Evolutionary conservation across 2,888 invertebrate species (phyloP), one percentile per base, ranked within the genome.

Genomic region (Dicycla oo): DNA sequence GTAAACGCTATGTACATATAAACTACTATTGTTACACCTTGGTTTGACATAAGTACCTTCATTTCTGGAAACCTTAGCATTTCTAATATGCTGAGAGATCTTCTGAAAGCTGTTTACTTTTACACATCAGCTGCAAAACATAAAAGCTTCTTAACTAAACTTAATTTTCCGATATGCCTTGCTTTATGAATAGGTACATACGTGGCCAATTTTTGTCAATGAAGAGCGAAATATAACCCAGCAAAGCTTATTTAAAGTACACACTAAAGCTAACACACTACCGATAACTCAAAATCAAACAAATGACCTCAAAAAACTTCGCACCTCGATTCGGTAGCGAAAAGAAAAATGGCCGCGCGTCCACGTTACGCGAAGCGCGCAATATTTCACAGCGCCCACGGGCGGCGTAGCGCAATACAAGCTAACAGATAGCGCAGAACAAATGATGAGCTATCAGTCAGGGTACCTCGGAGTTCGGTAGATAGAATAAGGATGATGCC

Each of bases 381-480:
- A 79, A 90, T 90, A 88, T 84, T 85, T 90, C 87, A 89, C 86
- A 67, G 73, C 88, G 85, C 90, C 88, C 87, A 90, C 89, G 62
- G 62, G 80, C 83, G 23, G 80, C 84, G 20, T 15, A 13, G 51
- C 18, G 57, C 63, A 78, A 78, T 85, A 82, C 83, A 34, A 86
- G 82, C 76, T 83, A 80, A 84, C 81, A 78, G 79, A 83, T 84
- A 82, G 76, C 83, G 83, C 84, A 71, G 62, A 79, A 90, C 88
- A 88, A 89, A 91, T 88, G 87, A 80, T 72, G 69, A 77, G 75
- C 84, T 79, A 91, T 91, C 82, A 83, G 67, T 91, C 82, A 83
- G 83, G 74, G 84, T 86, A 82, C 79, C 83, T 83, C 65, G 68
- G 64, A 76, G 67, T 86, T 82, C 74, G 30, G 18, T 26, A n/a